These are phyloP conservation scores for Actinostola sp. DNA, from an alignment of 92 coral and sea anemone species.

Conservation along the genomic window DNA sequence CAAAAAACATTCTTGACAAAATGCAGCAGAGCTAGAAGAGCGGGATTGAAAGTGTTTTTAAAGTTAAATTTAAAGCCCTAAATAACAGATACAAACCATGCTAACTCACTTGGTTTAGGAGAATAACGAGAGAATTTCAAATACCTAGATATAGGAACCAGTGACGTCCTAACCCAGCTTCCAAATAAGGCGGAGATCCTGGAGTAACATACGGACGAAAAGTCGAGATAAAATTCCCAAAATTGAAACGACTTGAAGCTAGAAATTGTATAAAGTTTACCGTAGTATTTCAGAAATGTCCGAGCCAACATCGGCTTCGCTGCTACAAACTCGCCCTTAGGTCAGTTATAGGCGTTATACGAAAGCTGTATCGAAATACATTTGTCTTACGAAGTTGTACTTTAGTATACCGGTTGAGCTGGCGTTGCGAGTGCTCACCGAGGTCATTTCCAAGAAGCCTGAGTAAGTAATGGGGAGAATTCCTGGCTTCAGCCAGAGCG, in stretches of 20 bases:
- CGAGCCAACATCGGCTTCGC: slow-evolving; percentile 45
- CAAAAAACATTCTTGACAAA: slow-evolving; percentile 23
- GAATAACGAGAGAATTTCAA: not conserved
- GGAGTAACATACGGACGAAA: slow-evolving; percentile 11
- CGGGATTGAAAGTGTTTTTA: not conserved
- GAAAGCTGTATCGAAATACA: too few relatives aligned
- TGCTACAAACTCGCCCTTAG: too few relatives aligned
- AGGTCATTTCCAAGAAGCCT: too few relatives aligned
- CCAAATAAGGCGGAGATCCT: slow-evolving; percentile 78
- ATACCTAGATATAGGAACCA: slow-evolving; percentile 92
- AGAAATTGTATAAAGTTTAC: slow-evolving; percentile 28
- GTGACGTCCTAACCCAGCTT: slow-evolving; percentile 76
- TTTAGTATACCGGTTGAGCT: too few relatives aligned
- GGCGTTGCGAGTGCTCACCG: too few relatives aligned
- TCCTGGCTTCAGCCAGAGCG: not conserved
- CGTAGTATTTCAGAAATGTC: slow-evolving; percentile 82
- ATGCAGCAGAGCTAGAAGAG: not conserved
- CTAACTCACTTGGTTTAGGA: not conserved
- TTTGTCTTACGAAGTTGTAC: too few relatives aligned
- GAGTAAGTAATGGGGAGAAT: not conserved
- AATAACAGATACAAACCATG: too few relatives aligned
- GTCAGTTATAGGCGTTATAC: too few relatives aligned
- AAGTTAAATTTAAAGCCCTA: too few relatives aligned
- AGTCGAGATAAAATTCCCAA: not conserved
- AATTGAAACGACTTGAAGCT: not conserved